Evolutionary conservation across 2,113 vertebrate genomes (phyloP), one percentile per base, ranked within the genome.

Genomic region (Dasyornis broadbenti): DNA sequence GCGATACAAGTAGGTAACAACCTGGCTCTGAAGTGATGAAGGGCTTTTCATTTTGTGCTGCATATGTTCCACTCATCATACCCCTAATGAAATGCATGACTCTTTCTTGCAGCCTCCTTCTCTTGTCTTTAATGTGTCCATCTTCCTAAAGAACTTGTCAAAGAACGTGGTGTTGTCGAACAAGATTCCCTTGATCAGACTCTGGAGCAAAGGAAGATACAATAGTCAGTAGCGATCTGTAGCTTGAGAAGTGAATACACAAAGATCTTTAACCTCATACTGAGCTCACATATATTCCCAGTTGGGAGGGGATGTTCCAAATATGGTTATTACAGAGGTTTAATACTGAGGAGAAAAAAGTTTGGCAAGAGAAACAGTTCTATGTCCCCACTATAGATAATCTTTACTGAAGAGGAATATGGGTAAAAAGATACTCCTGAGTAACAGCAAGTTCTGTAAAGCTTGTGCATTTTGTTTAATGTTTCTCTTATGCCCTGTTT

Each of bases 121-220:
- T 44, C 8, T 52, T 81, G 16, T 35, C 80, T 94, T 92, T 91
- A 66, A 78, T 59, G 42, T 88, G 66, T 53, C 71, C 19, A 3
- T 86, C 82, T 76, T 68, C 24, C 53, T 83, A 33, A 87, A 71
- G 33, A 91, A 61, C 30, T 39, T 83, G 20, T 53, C 81, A 53
- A 57, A 65, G 42, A 87, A 28, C 0, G 1, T 42, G 24, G 6
- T 44, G 2, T 15, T 82, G 45, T 54, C 0, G 0, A 68, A 40
- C 31, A 49, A 1, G 26, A 35, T 65, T 92, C 33, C 37, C 54
- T 85, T 92, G 78, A 82, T 86, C 79, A 86, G 35, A 57, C 33
- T 33, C 28, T 31, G 21, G 15, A 81, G 71, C 56, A 66, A 65
- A 93, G 89, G 77, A 77, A 85, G 73, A 64, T 59, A 6, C 1